phyloP scores from a whole-genome alignment of 2,888 invertebrate species.

The Dromius quadrimaculatus region DNA sequence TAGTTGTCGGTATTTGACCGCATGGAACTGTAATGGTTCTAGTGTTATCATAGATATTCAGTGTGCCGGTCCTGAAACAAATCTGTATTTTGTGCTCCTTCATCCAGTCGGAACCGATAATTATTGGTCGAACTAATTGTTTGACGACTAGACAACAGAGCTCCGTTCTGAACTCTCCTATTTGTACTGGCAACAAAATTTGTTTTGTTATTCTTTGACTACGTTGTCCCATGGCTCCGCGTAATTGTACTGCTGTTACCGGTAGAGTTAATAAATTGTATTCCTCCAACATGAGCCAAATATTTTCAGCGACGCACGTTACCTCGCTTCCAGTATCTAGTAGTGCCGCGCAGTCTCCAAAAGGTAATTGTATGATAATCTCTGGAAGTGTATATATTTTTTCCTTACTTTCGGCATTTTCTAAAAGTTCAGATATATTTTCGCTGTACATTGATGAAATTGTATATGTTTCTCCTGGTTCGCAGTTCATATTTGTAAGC shows the following conservation, averaged over 20 bases:
- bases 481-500: too few species aligned
- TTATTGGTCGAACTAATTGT: conserved; percentile 53
- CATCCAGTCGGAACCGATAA: conserved; percentile 53
- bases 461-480: too few species aligned
- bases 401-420: too few species aligned
- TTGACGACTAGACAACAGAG: conserved; percentile 53
- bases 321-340: conserved; percentile 54
- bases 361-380: not conserved
- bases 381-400: conserved; percentile 8
- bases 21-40: not conserved
- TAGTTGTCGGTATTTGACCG: not conserved
- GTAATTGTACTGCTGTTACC: conserved; percentile 43
- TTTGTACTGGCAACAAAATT: conserved; percentile 32
- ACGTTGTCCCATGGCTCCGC: conserved; percentile 51
- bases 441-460: too few species aligned
- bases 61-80: conserved; percentile 8
- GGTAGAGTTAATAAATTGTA: conserved; percentile 44
- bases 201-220: conserved; percentile 50
- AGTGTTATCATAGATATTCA: not conserved
- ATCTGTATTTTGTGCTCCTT: conserved; percentile 29
- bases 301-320: conserved; percentile 43
- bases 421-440: too few species aligned
- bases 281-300: conserved; percentile 11
- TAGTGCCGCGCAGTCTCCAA: conserved; percentile 2
- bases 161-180: conserved; percentile 1